Conservation (phyloP, 2,113 vertebrate species). For the Melanotaenia duboulayi region DNA sequence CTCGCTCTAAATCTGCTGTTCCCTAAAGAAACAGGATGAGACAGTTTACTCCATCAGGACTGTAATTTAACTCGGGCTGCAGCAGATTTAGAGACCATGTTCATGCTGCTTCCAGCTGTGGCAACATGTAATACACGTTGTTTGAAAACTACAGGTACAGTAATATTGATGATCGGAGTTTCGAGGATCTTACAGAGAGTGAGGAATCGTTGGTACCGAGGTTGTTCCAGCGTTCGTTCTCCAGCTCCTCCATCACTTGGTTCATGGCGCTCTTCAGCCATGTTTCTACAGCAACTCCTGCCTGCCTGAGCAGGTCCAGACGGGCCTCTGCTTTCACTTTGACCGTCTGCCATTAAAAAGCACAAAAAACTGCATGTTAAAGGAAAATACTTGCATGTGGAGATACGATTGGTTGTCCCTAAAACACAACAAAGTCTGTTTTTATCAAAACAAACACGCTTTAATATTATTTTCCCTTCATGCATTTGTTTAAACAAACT, state of each 20-base stretch:
- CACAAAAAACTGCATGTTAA: background rate
- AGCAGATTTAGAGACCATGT: no score
- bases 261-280: constrained; percentile 99
- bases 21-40: constrained; percentile 74
- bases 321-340: constrained; percentile 96
- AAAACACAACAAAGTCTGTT: no score
- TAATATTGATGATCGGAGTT: no score
- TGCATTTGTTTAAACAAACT: no score
- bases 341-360: constrained; percentile 81
- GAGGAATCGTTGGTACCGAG: constrained; percentile 88
- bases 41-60: background rate
- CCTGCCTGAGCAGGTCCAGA: constrained; percentile 91
- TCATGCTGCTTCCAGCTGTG: no score
- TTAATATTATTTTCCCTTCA: no score
- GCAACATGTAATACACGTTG: no score
- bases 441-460: no score
- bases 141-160: no score
- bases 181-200: constrained; percentile 84
- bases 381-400: background rate
- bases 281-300: constrained; percentile 93
- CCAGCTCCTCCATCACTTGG: constrained; percentile 98
- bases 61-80: no score
- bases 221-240: constrained; percentile 94
- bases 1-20: constrained; percentile 88
- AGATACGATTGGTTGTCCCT: no score